Evolutionary conservation across 1,140 invertebrate species (phyloP).

Genomic region (Scaptodrosophila lebanonensis): DNA sequence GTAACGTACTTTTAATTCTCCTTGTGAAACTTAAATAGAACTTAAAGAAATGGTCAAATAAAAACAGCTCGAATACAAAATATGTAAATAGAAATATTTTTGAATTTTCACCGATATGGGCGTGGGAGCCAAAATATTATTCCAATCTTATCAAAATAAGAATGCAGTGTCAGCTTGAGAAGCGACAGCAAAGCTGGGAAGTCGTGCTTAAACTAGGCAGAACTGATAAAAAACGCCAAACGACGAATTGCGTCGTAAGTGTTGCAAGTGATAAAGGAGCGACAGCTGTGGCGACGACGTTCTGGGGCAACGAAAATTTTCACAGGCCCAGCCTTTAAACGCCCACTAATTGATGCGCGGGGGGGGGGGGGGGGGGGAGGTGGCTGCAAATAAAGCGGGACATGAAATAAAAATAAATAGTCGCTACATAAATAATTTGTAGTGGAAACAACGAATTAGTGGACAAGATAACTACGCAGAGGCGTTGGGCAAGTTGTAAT

Average conservation of each 20-base stretch:
- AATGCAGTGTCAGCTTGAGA: too few species aligned
- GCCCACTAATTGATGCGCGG: conserved; percentile 37
- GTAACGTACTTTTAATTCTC: too few species aligned
- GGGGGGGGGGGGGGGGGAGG: conserved; percentile 8
- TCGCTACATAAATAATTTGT: conserved; percentile 46
- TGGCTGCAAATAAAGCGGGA: conserved; percentile 36
- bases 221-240: conserved; percentile 20
- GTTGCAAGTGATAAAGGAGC: conserved; percentile 9
- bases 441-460: conserved; percentile 32
- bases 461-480: conserved; percentile 11
- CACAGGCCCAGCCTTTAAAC: conserved; percentile 24
- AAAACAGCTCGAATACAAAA: too few species aligned
- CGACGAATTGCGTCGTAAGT: conserved; percentile 28
- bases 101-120: too few species aligned
- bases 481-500: conserved; percentile 35
- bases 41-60: too few species aligned
- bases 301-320: conserved; percentile 7
- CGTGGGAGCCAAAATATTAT: too few species aligned
- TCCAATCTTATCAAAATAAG: too few species aligned
- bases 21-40: too few species aligned
- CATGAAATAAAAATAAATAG: conserved; percentile 47
- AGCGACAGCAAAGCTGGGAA: too few species aligned
- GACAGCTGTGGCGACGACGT: too few species aligned
- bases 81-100: too few species aligned
- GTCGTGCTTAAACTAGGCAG: too few species aligned